A percentile compares a stretch with the other conserved stretches of the same genome.
These are phyloP conservation scores for Dunckerocampus dactyliophorus DNA, from an alignment of 2,113 vertebrate species.

Conservation along the genomic window DNA sequence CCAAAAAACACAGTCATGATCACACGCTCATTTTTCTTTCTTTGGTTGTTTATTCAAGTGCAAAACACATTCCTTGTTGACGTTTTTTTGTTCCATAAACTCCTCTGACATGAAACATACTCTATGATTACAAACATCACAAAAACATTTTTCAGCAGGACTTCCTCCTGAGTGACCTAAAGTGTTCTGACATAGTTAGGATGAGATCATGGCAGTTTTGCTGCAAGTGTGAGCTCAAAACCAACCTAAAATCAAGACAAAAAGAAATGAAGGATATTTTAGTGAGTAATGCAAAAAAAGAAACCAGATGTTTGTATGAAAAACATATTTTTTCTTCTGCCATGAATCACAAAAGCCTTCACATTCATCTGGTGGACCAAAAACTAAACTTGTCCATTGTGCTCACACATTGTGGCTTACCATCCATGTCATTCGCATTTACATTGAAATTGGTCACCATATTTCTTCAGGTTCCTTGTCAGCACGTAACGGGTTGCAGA, in stretches of 20 bases:
- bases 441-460: no score
- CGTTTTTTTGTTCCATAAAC: constrained; percentile 1
- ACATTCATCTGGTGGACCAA: neutral
- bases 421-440: neutral
- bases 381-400: neutral
- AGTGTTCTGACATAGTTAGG: neutral
- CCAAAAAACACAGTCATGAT: neutral
- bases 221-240: neutral
- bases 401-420: neutral
- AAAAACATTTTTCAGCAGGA: no score
- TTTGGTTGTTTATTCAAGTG: neutral
- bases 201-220: constrained; percentile 1
- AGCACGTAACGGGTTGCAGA: no score
- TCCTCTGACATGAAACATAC: neutral
- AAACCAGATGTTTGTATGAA: neutral
- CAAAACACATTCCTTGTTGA: neutral
- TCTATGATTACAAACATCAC: no score
- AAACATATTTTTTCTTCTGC: neutral
- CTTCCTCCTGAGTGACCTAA: neutral
- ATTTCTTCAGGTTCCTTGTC: no score
- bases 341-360: neutral
- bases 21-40: neutral
- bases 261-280: neutral
- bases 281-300: neutral
- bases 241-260: neutral